These are phyloP conservation scores for Lampropteryx suffumata DNA, from an alignment of 2,888 invertebrate species.

Conservation along the genomic window DNA sequence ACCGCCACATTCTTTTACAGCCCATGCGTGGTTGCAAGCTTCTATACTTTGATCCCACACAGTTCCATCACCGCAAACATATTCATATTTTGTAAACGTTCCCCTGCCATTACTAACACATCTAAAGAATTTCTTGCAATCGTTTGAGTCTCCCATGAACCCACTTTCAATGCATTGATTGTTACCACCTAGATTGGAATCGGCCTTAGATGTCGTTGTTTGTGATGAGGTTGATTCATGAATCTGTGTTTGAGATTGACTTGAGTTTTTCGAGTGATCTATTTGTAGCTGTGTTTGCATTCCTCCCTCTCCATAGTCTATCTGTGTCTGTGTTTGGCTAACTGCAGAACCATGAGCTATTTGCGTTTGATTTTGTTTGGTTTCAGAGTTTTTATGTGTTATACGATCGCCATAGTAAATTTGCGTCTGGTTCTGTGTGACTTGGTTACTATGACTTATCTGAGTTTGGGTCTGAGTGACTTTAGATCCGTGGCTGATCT, in stretches of 20 bases:
- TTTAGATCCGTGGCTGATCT: slow-evolving; percentile 50
- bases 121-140: slow-evolving; percentile 87
- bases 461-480: slow-evolving; percentile 54
- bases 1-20: slow-evolving; percentile 53
- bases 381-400: slow-evolving; percentile 28
- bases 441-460: slow-evolving; percentile 44
- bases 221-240: slow-evolving; percentile 41
- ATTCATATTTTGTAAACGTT: slow-evolving; percentile 77
- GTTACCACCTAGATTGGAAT: slow-evolving; percentile 11
- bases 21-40: slow-evolving; percentile 83
- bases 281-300: slow-evolving; percentile 58
- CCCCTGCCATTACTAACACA: slow-evolving; percentile 82
- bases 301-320: slow-evolving; percentile 48
- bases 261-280: slow-evolving; percentile 53
- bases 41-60: slow-evolving; percentile 83
- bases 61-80: slow-evolving; percentile 83
- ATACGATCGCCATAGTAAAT: slow-evolving; percentile 46
- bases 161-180: slow-evolving; percentile 67
- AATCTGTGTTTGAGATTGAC: slow-evolving; percentile 52
- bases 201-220: slow-evolving; percentile 9
- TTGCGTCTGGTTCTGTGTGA: slow-evolving; percentile 57
- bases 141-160: slow-evolving; percentile 79
- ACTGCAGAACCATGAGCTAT: slow-evolving; percentile 47
- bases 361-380: slow-evolving; percentile 55
- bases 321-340: slow-evolving; percentile 57